Percentiles rank a stretch among this genome's conserved stretches.
These are phyloP conservation scores for Meteorus colon DNA, from an alignment of 2,888 invertebrate species.

Conservation along the genomic window DNA sequence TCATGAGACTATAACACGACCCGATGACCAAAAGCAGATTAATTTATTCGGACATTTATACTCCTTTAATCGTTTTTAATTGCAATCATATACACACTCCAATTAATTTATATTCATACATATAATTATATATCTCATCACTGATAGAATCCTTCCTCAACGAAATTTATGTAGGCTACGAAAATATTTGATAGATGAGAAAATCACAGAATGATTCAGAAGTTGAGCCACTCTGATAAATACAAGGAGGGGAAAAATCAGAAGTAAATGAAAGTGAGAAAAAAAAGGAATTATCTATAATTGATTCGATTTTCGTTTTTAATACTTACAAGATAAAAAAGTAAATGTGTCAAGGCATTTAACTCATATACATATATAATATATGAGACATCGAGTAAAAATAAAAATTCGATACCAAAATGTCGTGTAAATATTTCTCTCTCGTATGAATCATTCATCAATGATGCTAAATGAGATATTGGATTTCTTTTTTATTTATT, in stretches of 20 bases:
- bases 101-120: not conserved
- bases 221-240: not conserved
- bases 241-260: not conserved
- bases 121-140: not conserved
- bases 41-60: constrained; percentile 24
- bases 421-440: constrained; percentile 12
- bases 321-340: constrained; percentile 19
- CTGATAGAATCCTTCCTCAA: not conserved
- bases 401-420: constrained; percentile 15
- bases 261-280: not conserved
- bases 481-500: not conserved
- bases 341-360: constrained; percentile 21
- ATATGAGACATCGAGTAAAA: not conserved
- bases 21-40: constrained; percentile 16
- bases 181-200: no score
- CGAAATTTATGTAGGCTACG: not conserved
- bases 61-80: constrained; percentile 15
- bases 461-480: not conserved
- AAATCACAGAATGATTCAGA: not conserved
- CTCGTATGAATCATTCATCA: constrained; percentile 7
- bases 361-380: not conserved
- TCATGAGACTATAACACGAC: constrained; percentile 30
- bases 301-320: constrained; percentile 2
- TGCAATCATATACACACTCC: not conserved
- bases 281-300: not conserved